Conservation (phyloP, 2,888 invertebrate genomes). For the Acanthosepion lycidas region DNA sequence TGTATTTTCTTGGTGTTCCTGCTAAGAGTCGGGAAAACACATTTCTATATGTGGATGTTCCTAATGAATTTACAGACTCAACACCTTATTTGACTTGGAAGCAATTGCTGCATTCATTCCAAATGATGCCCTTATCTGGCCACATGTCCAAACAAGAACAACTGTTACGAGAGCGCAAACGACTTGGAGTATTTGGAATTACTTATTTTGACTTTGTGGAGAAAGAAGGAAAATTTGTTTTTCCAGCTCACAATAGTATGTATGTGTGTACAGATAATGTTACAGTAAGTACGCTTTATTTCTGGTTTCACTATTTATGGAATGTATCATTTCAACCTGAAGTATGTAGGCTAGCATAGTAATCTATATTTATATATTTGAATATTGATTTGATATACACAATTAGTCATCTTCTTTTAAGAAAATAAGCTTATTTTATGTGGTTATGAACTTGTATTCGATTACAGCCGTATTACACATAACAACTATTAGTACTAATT, state of each 20-base stretch:
- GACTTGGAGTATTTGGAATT: slow-evolving; percentile 92
- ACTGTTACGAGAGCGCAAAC: slow-evolving; percentile 90
- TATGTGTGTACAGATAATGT: slow-evolving; percentile 86
- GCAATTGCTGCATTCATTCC: slow-evolving; percentile 81
- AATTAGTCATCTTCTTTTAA: no score
- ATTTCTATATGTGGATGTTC: slow-evolving; percentile 87
- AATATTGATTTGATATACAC: no score
- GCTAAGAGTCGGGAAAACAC: slow-evolving; percentile 93
- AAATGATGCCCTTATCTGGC: slow-evolving; percentile 79
- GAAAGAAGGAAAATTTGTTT: slow-evolving; percentile 87
- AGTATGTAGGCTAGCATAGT: no score
- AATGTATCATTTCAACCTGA: no score
- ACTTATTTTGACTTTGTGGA: slow-evolving; percentile 92
- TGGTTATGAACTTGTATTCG: no score
- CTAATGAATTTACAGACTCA: slow-evolving; percentile 52
- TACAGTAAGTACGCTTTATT: slow-evolving; percentile 50
- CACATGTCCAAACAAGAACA: slow-evolving; percentile 90
- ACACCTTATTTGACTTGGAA: slow-evolving; percentile 80
- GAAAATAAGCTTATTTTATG: no score
- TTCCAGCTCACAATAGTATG: slow-evolving; percentile 90
- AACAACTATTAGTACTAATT: no score
- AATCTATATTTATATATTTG: not conserved
- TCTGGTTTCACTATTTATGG: not conserved
- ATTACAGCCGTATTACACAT: no score
- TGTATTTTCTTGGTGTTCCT: slow-evolving; percentile 92